A percentile compares a stretch with the other conserved stretches of the same genome.
phyloP scores from a whole-genome alignment of 1,140 invertebrate species.

The Laodelphax striatellus region DNA sequence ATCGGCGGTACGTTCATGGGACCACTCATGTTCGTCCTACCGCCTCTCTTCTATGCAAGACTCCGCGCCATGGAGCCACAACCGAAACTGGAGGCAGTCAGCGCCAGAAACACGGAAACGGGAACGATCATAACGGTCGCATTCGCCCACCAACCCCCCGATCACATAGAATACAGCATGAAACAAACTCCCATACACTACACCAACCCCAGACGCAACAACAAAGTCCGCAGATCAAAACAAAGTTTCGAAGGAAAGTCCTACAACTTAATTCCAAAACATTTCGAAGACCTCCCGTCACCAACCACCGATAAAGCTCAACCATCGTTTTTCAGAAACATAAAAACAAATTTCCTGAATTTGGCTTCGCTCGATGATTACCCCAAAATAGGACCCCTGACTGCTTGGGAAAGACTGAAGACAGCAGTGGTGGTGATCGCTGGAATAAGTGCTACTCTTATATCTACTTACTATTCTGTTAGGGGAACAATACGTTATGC shows the following conservation, averaged over 20 bases:
- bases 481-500: slow-evolving; percentile 17
- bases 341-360: not conserved
- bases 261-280: not conserved
- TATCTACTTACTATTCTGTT: slow-evolving; percentile 17
- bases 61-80: slow-evolving; percentile 29
- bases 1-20: slow-evolving; percentile 75
- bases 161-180: not conserved
- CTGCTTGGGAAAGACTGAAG: not conserved
- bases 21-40: slow-evolving; percentile 72
- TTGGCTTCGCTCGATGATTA: slow-evolving; percentile 10
- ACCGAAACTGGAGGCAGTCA: not conserved
- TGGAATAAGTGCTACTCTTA: slow-evolving; percentile 17
- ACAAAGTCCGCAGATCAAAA: not conserved
- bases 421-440: slow-evolving; percentile 3
- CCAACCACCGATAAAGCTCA: not conserved
- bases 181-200: not conserved
- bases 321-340: not conserved
- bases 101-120: slow-evolving; percentile 7
- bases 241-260: not conserved
- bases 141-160: not conserved
- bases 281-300: not conserved
- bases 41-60: slow-evolving; percentile 65
- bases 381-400: slow-evolving; percentile 2
- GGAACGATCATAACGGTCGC: not conserved
- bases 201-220: not conserved